Base-by-base conservation (phyloP, 1,140 invertebrate species). In the Heliconius congener region DNA sequence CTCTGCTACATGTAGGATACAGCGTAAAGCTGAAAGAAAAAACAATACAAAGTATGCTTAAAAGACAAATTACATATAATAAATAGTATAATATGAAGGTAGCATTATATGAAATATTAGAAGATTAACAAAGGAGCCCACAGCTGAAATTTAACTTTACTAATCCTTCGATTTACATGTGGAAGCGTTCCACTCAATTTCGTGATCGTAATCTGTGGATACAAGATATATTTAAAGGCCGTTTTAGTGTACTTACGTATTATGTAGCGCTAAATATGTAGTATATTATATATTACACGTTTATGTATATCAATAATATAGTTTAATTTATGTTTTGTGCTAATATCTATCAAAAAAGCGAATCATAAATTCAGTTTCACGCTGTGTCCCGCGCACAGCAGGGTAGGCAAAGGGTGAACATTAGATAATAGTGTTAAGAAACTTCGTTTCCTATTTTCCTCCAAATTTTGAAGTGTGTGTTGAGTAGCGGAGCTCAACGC, bases 101-200 rank as follows among this genome's bases (percentile, higher is more conserved):
- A 52, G 18, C 18, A 19, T 0, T 8, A 60, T 60, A 60, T 60
- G n/a, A 27, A 60, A 60, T 27, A 60, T 46, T 13, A 46, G 57
- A 60, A 23, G n/a, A n/a, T 60, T 60, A 8, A 60, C n/a, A 60
- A 60, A 60, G 23, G 23, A 60, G 57, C n/a, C 19, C 57, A 60
- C n/a, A 3, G n/a, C 3, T 23, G 57, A 11, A 37, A 23, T 60
- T 60, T 27, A 60, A 60, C 23, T 1, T 23, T 60, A 60, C 57
- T 60, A 23, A 27, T 9, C 23, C 57, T 60, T 60, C 23, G 23
- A 60, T 60, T 60, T 60, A n/a, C 52, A 55, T 55, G 18, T 55
- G n/a, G 57, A 23, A 60, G 57, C 57, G 23, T 60, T 60, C n/a
- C 57, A 11, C 57, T 60, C 23, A 60, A 60, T 60, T 60, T 60